These are phyloP conservation scores for Rotaria magnacalcarata DNA, from an alignment of 2,888 invertebrate species.

Conservation along the genomic window DNA sequence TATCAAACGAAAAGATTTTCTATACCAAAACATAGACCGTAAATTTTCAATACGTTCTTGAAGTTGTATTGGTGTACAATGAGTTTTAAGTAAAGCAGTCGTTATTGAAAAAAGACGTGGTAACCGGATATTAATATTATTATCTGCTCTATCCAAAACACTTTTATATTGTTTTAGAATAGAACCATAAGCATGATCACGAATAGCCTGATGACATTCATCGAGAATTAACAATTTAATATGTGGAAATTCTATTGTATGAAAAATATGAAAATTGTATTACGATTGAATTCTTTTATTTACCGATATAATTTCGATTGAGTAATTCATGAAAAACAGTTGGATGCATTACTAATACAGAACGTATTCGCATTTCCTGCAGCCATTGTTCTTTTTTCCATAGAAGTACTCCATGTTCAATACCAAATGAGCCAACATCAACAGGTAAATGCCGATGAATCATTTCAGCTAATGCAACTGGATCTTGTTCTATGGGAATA, in stretches of 20 bases:
- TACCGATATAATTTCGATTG: slow-evolving; percentile 21
- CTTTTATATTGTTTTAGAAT: slow-evolving; percentile 11
- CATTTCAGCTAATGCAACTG: slow-evolving; percentile 14
- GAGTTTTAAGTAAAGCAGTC: background rate
- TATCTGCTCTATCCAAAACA: background rate
- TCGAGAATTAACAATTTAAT: slow-evolving; percentile 23
- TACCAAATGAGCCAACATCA: slow-evolving; percentile 20
- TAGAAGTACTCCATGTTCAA: slow-evolving; percentile 34
- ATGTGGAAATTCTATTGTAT: slow-evolving; percentile 6
- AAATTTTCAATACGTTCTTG: slow-evolving; percentile 29
- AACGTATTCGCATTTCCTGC: slow-evolving; percentile 29
- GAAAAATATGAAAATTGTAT: background rate
- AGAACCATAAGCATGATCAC: slow-evolving; percentile 36
- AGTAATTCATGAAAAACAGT: slow-evolving; percentile 32
- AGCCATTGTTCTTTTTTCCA: slow-evolving; percentile 34
- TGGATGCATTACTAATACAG: slow-evolving; percentile 33
- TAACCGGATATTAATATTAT: background rate
- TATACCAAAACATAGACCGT: background rate
- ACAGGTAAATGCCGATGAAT: slow-evolving; percentile 33
- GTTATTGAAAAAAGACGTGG: slow-evolving; percentile 11
- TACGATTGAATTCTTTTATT: background rate
- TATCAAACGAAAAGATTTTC: background rate
- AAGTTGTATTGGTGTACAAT: slow-evolving; percentile 17
- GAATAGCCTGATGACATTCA: slow-evolving; percentile 36
- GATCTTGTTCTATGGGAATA: slow-evolving; percentile 9